Percentiles rank a stretch among this genome's conserved stretches.
Evolutionary conservation across 2,888 invertebrate species (phyloP).

Genomic region (Tillus elongatus): DNA sequence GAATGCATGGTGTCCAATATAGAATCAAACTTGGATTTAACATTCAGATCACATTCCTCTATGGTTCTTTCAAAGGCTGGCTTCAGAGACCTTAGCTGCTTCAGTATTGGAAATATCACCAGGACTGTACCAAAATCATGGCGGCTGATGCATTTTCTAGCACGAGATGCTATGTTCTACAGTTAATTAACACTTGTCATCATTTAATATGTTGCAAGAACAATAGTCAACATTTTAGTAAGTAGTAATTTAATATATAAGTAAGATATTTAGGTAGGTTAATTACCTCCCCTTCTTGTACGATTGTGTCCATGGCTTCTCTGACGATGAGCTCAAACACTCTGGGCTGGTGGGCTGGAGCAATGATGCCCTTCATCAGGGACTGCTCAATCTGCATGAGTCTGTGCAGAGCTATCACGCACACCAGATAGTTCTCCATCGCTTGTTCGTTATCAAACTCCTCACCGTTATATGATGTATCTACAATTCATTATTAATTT

Average conservation of each 20-base stretch:
- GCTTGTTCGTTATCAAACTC: constrained; percentile 66
- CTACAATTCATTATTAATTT: constrained; percentile 19
- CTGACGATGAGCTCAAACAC: constrained; percentile 77
- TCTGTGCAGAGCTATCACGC: constrained; percentile 73
- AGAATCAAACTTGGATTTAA: constrained; percentile 62
- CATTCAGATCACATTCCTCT: constrained; percentile 60
- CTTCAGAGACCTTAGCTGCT: constrained; percentile 64
- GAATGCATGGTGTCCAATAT: constrained; percentile 64
- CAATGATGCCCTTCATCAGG: constrained; percentile 75
- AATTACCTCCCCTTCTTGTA: constrained; percentile 73
- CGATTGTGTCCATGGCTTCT: constrained; percentile 76
- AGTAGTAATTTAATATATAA: too few relatives aligned
- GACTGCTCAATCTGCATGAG: constrained; percentile 82
- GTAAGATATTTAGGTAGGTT: too few relatives aligned
- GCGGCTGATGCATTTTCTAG: constrained; percentile 64
- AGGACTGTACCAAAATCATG: constrained; percentile 74
- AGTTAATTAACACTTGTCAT: too few relatives aligned
- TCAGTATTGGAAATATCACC: constrained; percentile 73
- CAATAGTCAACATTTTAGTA: too few relatives aligned
- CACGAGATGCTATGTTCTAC: constrained; percentile 62
- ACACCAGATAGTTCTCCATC: constrained; percentile 72
- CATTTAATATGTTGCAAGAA: constrained; percentile 10
- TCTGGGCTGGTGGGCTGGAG: constrained; percentile 67
- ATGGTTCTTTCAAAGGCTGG: constrained; percentile 74
- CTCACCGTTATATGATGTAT: constrained; percentile 43